These are phyloP conservation scores for Callinectes sapidus DNA, from an alignment of 2,888 invertebrate species.

Conservation along the genomic window DNA sequence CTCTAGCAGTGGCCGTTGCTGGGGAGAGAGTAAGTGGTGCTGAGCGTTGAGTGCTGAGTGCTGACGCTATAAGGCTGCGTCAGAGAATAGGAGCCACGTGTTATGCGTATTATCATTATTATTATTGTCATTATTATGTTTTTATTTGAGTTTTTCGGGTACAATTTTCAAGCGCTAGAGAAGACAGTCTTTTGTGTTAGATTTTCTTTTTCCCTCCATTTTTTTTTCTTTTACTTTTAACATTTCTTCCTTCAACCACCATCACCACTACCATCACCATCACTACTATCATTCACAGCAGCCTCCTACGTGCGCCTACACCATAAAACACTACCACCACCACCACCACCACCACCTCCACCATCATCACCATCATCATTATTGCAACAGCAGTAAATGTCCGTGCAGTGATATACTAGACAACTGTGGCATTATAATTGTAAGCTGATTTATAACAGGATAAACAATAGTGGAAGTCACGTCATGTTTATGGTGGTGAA, in stretches of 20 bases:
- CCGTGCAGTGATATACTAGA: not conserved
- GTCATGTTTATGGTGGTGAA: not conserved
- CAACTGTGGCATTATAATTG: not conserved
- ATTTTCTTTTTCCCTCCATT: no score
- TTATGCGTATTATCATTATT: no score
- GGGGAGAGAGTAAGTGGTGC: no score
- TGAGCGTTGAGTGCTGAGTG: not conserved
- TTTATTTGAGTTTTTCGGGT: no score
- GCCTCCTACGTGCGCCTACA: not conserved
- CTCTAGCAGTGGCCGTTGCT: not conserved
- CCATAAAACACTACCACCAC: not conserved
- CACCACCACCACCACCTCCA: not conserved
- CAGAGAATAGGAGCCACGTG: not conserved
- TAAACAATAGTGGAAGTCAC: not conserved
- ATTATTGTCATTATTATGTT: no score
- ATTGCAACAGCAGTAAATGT: not conserved
- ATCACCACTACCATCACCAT: not conserved
- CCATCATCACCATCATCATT: not conserved
- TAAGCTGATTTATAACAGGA: not conserved
- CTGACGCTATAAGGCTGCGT: not conserved
- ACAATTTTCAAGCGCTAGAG: no score
- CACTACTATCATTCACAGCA: not conserved
- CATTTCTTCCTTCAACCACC: not conserved
- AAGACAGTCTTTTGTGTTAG: no score
- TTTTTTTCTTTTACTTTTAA: no score